Percentiles rank a stretch among this genome's conserved stretches.
phyloP scores from a whole-genome alignment of 2,113 vertebrate species.

The Myanophis thanlyinensis region DNA sequence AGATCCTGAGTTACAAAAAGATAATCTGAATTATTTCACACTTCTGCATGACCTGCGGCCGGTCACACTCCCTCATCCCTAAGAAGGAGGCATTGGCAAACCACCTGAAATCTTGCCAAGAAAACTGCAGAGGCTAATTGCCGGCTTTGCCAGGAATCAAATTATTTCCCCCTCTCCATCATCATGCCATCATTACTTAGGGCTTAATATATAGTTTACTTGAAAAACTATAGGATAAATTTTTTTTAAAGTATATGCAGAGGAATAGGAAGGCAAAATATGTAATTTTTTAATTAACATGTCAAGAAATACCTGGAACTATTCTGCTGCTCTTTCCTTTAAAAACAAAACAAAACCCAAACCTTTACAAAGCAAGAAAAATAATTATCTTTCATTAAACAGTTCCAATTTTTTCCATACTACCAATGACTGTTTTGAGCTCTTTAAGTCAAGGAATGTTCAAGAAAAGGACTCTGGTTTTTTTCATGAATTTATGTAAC shows the following conservation, averaged over 20 bases:
- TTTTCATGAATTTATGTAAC: not conserved
- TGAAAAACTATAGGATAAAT: no score
- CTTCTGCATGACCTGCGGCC: not conserved
- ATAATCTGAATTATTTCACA: not conserved
- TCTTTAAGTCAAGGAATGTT: not conserved
- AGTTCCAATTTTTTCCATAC: not conserved
- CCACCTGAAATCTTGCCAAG: not conserved
- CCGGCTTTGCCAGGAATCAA: not conserved
- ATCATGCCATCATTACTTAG: not conserved
- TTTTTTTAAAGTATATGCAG: not conserved
- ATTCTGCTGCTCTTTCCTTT: not conserved
- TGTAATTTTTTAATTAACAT: not conserved
- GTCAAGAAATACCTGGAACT: not conserved
- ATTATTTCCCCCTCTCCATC: not conserved
- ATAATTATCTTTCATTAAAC: no score
- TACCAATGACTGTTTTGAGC: not conserved
- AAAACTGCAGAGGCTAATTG: not conserved
- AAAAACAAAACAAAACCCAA: no score
- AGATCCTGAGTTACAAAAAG: not conserved
- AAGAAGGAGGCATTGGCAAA: not conserved
- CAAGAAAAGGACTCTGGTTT: not conserved
- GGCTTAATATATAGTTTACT: not conserved
- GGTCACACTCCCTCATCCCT: not conserved
- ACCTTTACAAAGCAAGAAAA: not conserved
- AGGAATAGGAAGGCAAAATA: no score